Conservation (phyloP, 2,888 invertebrate genomes). For the Drosophila nigritarsus region DNA sequence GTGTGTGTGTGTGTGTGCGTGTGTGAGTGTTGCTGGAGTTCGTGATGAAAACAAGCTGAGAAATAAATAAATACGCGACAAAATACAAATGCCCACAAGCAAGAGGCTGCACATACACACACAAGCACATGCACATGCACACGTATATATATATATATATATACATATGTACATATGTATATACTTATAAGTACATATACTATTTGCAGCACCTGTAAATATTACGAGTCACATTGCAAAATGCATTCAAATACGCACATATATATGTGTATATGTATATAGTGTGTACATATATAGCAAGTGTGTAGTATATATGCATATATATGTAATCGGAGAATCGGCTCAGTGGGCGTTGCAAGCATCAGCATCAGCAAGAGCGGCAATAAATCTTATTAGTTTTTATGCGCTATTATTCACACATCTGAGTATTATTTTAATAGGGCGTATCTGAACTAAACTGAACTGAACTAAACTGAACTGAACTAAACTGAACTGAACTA, state of each 20-base stretch:
- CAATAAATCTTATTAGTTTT: slow-evolving; percentile 15
- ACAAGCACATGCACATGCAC: neutral
- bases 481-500: neutral
- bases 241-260: slow-evolving; percentile 3
- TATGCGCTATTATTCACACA: slow-evolving; percentile 1
- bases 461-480: too few species aligned
- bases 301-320: neutral
- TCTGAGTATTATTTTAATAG: slow-evolving; percentile 2
- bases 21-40: slow-evolving; percentile 23
- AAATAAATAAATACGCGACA: slow-evolving; percentile 50
- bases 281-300: too few species aligned
- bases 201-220: slow-evolving; percentile 8
- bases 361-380: neutral
- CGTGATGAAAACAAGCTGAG: slow-evolving; percentile 55
- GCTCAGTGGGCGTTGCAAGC: slow-evolving; percentile 11
- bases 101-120: slow-evolving; percentile 8
- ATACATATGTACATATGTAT: neutral
- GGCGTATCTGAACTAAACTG: neutral
- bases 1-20: slow-evolving; percentile 2
- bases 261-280: neutral
- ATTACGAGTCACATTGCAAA: slow-evolving; percentile 4
- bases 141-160: neutral
- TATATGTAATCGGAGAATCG: slow-evolving; percentile 1
- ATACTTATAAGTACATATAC: neutral
- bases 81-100: slow-evolving; percentile 22